phyloP scores from a whole-genome alignment of 2,888 invertebrate species.

The Acleris emargana region DNA sequence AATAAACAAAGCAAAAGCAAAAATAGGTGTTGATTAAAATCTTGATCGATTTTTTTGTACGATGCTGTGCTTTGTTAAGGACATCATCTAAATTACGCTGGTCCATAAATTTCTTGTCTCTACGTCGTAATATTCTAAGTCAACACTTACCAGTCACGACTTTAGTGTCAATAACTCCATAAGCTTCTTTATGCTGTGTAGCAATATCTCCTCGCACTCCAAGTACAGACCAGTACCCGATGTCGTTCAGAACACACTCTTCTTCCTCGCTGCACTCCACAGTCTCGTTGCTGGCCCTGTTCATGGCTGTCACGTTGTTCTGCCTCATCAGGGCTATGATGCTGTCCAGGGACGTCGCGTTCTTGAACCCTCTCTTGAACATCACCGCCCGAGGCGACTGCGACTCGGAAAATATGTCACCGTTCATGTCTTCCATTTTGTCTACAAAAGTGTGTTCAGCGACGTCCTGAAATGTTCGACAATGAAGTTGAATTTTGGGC shows the following conservation, averaged over 20 bases:
- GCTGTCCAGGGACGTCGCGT: constrained; percentile 66
- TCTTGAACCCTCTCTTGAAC: constrained; percentile 66
- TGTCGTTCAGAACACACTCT: constrained; percentile 59
- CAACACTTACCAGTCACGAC: constrained; percentile 69
- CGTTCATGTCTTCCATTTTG: constrained; percentile 65
- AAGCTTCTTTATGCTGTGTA: constrained; percentile 54
- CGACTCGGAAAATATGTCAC: constrained; percentile 65
- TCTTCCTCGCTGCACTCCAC: constrained; percentile 50
- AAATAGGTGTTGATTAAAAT: too few species aligned
- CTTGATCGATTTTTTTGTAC: too few species aligned
- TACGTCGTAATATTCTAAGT: neutral
- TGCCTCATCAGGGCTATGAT: constrained; percentile 72
- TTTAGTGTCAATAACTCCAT: constrained; percentile 84
- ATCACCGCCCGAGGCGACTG: constrained; percentile 66
- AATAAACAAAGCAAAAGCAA: too few species aligned
- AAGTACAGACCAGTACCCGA: constrained; percentile 62
- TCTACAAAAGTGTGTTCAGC: constrained; percentile 62
- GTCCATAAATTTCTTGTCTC: too few species aligned
- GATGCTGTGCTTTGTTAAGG: too few species aligned
- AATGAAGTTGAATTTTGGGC: neutral
- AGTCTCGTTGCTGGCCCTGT: constrained; percentile 51
- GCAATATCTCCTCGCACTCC: constrained; percentile 72
- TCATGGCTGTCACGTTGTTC: constrained; percentile 66
- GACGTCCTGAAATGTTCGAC: constrained; percentile 65
- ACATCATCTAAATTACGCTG: too few species aligned